Evolutionary conservation across 2,888 invertebrate species (phyloP), one percentile per base, ranked within the genome.

Genomic region (Lycophotia porphyrea): DNA sequence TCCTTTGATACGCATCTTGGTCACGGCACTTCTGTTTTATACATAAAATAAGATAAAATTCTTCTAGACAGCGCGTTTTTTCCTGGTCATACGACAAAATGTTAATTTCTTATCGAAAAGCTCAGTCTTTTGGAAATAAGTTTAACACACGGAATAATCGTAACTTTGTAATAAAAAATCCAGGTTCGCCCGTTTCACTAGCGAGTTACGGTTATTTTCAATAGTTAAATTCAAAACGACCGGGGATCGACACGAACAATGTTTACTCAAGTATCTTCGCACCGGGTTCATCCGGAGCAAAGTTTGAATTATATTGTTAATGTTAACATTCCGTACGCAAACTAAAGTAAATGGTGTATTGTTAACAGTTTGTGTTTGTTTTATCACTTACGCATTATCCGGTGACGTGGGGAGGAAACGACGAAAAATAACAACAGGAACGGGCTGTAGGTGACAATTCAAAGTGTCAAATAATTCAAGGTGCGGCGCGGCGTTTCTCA

Each of bases 391-490:
- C 92, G 90, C 79, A 88, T 77, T 87, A 88, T 82, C 90, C 88
- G 88, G 85, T 88, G 87, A 89, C 87, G 86, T 90, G 88, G 82
- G 86, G 86, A 85, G 89, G 86, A 89, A 91, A 88, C 87, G 80
- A 87, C 72, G 74, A 85, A 93, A 94, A 94, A 94, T 92, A 93
- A 92, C 90, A 93, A 93, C 92, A 92, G 89, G 86, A 90, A 89
- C 88, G 87, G 90, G 88, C 87, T 88, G 88, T 90, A 90, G 91
- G 93, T 93, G 94, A 95, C 94, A 94, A 94, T 95, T 93, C 94
- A 92, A 94, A 93, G 91, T 93, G 94, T 94, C 95, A 94, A 95
- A 95, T 95, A 96, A 95, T 94, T 95, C 95, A 95, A 94, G 94
- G 93, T 93, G 92, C 91, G 92, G 91, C 88, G 86, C 91, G 91